Conservation (phyloP, 2,797 vertebrate species). For the Smutsia gigantea region DNA sequence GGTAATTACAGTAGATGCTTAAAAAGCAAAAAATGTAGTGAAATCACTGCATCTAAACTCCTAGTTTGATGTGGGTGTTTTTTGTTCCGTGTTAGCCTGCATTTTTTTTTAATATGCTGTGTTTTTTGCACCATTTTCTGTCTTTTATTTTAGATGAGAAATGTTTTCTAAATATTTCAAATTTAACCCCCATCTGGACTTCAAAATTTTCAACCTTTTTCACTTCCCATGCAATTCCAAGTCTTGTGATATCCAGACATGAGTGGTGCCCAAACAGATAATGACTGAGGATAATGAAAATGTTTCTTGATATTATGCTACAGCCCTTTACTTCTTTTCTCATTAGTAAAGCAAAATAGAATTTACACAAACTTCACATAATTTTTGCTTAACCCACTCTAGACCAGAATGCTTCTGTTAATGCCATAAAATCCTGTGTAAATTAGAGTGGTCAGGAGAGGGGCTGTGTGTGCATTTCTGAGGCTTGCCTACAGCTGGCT, state of each 20-base stretch:
- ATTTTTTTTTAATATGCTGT: constrained; percentile 74
- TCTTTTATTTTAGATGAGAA: constrained; percentile 80
- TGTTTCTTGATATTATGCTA: neutral
- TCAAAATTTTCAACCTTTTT: constrained; percentile 85
- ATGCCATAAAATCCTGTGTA: neutral
- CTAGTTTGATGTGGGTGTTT: constrained; percentile 88
- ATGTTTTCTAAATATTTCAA: constrained; percentile 81
- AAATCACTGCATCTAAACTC: constrained; percentile 87
- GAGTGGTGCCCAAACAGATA: constrained; percentile 45
- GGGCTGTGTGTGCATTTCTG: neutral
- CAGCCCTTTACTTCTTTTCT: neutral
- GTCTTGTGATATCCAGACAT: neutral
- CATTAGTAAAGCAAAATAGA: neutral
- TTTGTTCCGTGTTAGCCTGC: constrained; percentile 87
- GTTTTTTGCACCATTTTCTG: constrained; percentile 83
- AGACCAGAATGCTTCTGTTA: neutral
- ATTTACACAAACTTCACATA: neutral
- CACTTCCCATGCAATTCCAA: constrained; percentile 81
- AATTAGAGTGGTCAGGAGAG: neutral
- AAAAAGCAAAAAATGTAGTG: constrained; percentile 86
- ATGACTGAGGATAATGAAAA: neutral
- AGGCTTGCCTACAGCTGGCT: neutral
- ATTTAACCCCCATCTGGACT: constrained; percentile 81
- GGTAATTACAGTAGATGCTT: constrained; percentile 92
- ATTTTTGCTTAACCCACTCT: neutral